Evolutionary conservation across 2,797 vertebrate species (phyloP).

Genomic region (Dermochelys coriacea): DNA sequence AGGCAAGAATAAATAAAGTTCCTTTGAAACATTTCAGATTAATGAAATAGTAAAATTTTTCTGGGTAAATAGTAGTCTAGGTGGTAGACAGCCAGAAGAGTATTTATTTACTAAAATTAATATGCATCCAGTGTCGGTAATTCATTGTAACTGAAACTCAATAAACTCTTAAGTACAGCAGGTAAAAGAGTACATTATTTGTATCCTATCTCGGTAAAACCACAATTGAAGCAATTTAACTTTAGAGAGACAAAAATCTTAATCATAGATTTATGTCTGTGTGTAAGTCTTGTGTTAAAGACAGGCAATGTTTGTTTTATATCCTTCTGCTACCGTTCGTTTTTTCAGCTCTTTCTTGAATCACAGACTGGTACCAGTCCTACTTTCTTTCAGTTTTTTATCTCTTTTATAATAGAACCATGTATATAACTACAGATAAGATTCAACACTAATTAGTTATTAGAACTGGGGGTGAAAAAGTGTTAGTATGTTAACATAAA

Average conservation of each 20-base stretch:
- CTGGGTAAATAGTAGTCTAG: not conserved
- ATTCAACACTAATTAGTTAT: not conserved
- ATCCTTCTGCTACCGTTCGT: not conserved
- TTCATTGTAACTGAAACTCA: not conserved
- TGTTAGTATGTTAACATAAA: not conserved
- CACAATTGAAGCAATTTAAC: not conserved
- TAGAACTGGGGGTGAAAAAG: not conserved
- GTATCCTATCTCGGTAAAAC: accelerated
- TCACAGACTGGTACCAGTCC: not conserved
- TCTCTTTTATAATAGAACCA: not conserved
- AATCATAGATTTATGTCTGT: not conserved
- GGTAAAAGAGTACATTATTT: not conserved
- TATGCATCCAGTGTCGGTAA: not conserved
- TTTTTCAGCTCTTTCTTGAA: not conserved
- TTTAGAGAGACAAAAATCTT: not conserved
- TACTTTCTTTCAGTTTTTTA: not conserved
- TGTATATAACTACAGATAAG: not conserved
- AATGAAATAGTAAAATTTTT: not conserved
- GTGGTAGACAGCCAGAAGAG: not conserved
- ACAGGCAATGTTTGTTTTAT: not conserved
- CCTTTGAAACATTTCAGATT: not conserved
- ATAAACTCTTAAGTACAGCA: not conserved
- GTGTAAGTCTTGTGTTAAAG: not conserved
- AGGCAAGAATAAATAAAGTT: not conserved
- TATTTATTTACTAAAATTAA: not conserved